phyloP scores from a whole-genome alignment of 2,113 vertebrate species.

The Phycodurus eques region DNA sequence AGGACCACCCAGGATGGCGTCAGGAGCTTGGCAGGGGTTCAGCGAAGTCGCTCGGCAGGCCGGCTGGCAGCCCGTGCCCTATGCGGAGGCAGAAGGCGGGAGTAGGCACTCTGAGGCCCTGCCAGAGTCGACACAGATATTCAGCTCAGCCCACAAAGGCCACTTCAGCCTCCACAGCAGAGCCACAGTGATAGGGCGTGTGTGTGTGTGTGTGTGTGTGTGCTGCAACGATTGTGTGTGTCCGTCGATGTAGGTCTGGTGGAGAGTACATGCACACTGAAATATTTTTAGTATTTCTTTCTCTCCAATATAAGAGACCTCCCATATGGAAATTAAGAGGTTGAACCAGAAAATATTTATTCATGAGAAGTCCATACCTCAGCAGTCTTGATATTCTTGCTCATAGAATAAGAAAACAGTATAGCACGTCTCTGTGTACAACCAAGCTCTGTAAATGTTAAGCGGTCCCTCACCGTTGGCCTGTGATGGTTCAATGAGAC shows the following conservation, averaged over 20 bases:
- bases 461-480: constrained; percentile 47
- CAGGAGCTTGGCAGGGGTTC: constrained; percentile 72
- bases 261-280: constrained; percentile 29
- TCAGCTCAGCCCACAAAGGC: constrained; percentile 67
- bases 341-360: constrained; percentile 58
- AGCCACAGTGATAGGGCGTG: constrained; percentile 60
- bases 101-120: constrained; percentile 61
- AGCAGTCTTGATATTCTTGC: constrained; percentile 36
- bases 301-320: constrained; percentile 51
- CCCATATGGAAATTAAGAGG: constrained; percentile 56
- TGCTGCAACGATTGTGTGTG: constrained; percentile 24
- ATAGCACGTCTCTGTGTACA: constrained; percentile 16
- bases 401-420: constrained; percentile 11
- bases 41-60: constrained; percentile 59
- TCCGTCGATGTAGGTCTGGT: constrained; percentile 41
- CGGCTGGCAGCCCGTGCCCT: constrained; percentile 61
- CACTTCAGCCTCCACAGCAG: constrained; percentile 69
- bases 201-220: constrained; percentile 38
- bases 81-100: constrained; percentile 59
- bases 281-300: constrained; percentile 65
- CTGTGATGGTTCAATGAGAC: constrained; percentile 47
- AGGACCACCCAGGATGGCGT: constrained; percentile 77
- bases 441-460: constrained; percentile 27
- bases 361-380: constrained; percentile 48
- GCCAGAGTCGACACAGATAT: constrained; percentile 67